Base-by-base conservation (phyloP, 2,797 vertebrate species). In the Melopsittacus undulatus region DNA sequence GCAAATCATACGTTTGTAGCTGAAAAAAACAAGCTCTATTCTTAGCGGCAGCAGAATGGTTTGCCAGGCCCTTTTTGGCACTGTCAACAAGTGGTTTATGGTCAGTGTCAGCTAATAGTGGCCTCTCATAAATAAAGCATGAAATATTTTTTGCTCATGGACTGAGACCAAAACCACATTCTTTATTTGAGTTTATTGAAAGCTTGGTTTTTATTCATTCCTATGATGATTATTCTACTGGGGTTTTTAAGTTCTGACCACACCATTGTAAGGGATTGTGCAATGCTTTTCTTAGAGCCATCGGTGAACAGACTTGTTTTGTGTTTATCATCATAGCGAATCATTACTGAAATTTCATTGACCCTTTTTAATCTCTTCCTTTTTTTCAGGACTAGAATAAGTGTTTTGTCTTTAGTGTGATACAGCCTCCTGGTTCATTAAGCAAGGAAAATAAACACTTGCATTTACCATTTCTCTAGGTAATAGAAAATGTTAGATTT, bases 81-180 rank as follows among this genome's bases (percentile, higher is more conserved):
- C 90, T 94, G 94, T 95, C 95, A 95, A 73, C 74, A 56, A 74
- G 92, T 94, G 95, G 90, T 96, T 97, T 96, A 97, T 95, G 90
- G 94, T 84, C 92, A 94, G 77, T 92, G 96, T 96, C 94, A 96
- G 83, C 86, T 95, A 95, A 94, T 87, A 76, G 94, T 45, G 70
- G 81, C 80, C 90, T 96, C 63, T 14, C 90, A 96, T 93, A 96
- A 95, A 97, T 89, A 94, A 95, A 84, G 82, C 46, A 93, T 67
- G 70, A 95, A 94, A 42, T 1, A 5, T 67, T 93, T 94, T 92
- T 95, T 77, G 82, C 83, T 52, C 77, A 27, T 87, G 93, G 80
- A 90, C 43, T 16, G 51, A 90, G 67, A 94, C 80, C 83, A 95
- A 94, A 93, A 68, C 63, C 90, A 89, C 80, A 92, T 95, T 93